These are phyloP conservation scores for Sinocyclocheilus rhinocerous DNA, from an alignment of 2,113 vertebrate genomes.

Conservation along the genomic window DNA sequence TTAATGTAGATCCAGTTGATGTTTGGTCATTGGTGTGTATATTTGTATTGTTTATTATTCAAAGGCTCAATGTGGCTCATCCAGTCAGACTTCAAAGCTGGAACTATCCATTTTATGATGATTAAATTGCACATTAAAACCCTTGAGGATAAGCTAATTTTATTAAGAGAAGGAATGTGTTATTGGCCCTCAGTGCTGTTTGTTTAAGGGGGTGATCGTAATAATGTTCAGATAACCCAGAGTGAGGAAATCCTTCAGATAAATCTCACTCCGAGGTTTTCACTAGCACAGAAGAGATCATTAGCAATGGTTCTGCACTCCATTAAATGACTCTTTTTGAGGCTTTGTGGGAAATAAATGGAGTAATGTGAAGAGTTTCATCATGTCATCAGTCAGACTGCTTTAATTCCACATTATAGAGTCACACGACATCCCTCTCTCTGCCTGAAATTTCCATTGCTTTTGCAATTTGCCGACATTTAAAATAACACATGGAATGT, in stretches of 20 bases:
- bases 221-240: background rate
- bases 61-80: background rate
- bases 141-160: background rate
- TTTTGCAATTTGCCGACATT: background rate
- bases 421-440: background rate
- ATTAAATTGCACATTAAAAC: background rate
- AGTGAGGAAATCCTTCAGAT: background rate
- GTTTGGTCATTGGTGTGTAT: background rate
- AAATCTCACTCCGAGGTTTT: slow-evolving; percentile 14
- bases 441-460: background rate
- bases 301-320: slow-evolving; percentile 53
- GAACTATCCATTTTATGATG: background rate
- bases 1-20: background rate
- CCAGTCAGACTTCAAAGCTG: background rate
- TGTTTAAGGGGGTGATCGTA: background rate
- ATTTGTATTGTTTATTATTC: background rate
- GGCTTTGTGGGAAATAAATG: slow-evolving; percentile 65
- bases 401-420: slow-evolving; percentile 43
- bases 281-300: background rate
- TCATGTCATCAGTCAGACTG: slow-evolving; percentile 43
- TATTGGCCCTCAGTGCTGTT: background rate
- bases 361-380: slow-evolving; percentile 53
- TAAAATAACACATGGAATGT: background rate
- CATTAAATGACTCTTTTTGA: slow-evolving; percentile 66
- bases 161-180: background rate